Percentiles rank a stretch among this genome's conserved stretches.
Evolutionary conservation across 2,113 vertebrate species (phyloP).

Genomic region (Lates calcarifer): DNA sequence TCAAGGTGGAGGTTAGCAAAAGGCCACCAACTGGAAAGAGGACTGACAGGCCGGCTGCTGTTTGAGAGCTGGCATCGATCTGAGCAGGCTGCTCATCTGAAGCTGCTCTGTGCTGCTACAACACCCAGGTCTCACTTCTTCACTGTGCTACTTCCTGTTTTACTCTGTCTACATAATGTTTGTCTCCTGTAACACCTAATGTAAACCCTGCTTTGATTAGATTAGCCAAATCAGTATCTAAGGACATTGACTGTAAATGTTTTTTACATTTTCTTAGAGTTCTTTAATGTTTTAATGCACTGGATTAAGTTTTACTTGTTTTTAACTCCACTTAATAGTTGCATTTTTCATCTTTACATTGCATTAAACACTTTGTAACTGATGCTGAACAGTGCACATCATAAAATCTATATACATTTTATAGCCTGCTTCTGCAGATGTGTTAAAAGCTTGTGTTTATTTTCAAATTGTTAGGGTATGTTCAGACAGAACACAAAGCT

Average conservation of each 20-base stretch:
- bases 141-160: neutral
- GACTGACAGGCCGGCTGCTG: constrained; percentile 41
- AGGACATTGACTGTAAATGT: no score
- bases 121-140: neutral
- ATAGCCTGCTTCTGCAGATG: no score
- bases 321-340: neutral
- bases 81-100: constrained; percentile 16
- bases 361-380: neutral
- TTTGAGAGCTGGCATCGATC: constrained; percentile 53
- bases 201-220: neutral
- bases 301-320: neutral
- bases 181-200: neutral
- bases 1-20: constrained; percentile 70
- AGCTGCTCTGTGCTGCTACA: constrained; percentile 13
- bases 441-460: no score
- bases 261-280: no score
- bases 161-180: neutral
- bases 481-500: no score
- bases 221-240: neutral
- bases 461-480: no score
- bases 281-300: neutral
- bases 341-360: neutral
- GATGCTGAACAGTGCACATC: no score
- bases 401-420: no score
- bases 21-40: constrained; percentile 53